Evolutionary conservation across 2,797 vertebrate genomes (phyloP), one percentile per base, ranked within the genome.

Genomic region (Coracias cyanogaster): DNA sequence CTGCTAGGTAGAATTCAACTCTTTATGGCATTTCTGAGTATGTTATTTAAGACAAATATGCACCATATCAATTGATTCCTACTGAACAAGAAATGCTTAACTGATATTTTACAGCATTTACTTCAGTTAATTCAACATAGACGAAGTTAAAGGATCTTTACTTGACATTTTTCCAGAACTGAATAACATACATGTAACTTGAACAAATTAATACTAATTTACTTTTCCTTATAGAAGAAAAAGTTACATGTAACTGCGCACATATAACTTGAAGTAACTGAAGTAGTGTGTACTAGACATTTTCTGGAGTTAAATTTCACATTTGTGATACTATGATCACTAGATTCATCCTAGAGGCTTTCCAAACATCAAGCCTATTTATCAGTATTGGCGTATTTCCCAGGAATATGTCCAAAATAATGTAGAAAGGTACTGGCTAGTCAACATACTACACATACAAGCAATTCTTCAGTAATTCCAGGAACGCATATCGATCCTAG

Each of bases 311-410:
- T 64, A 80, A 35, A 72, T 73, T 78, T 52, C 18, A 26, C 74
- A 86, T 88, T 94, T 92, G 88, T 41, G 82, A 72, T 79, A 94
- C 12, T 57, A 26, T 62, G 66, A 95, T 90, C 54, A 52, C 25
- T 76, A 76, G 72, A 94, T 89, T 88, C 28, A 82, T 88, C 57
- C 54, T 73, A 93, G 60, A 91, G 51, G 43, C 51, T 93, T 95
- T 94, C 72, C 54, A 90, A 94, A 91, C 48, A 92, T 86, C 35
- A 73, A 73, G 70, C 14, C 33, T 76, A 82, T 91, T 95, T 94
- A 95, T 96, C 93, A 76, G 28, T 22, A 54, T 73, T 96, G 92
- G 78, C 70, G 88, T 84, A 88, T 89, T 93, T 96, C 87, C 92
- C 94, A 95, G 89, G 43, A 93, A 73, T 82, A 94, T 39, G 57